A percentile compares a stretch with the other conserved stretches of the same genome.
phyloP scores from a whole-genome alignment of 2,113 vertebrate species.

The Peromyscus californicus region DNA sequence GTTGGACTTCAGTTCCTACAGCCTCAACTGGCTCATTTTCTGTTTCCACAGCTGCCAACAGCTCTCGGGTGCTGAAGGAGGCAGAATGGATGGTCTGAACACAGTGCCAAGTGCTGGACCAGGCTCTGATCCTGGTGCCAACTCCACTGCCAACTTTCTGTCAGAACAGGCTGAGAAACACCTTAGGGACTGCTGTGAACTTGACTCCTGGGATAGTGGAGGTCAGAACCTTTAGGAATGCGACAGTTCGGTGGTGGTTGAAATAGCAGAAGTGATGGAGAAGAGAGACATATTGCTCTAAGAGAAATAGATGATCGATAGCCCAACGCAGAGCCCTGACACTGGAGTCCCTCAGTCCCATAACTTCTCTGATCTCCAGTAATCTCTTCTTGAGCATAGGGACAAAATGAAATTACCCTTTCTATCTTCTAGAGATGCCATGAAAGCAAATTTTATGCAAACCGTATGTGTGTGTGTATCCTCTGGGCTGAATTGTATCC shows the following conservation, averaged over 20 bases:
- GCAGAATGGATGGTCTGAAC: neutral
- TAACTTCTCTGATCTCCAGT: neutral
- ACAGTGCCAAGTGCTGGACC: neutral
- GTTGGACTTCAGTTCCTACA: neutral
- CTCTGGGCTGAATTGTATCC: neutral
- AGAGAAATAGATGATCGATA: neutral
- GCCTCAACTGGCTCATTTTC: neutral
- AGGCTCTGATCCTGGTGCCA: constrained; percentile 11
- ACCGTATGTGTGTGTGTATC: neutral
- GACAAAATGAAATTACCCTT: neutral
- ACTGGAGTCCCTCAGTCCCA: neutral
- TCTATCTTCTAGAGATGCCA: neutral
- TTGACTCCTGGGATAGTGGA: constrained; percentile 26
- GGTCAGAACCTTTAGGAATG: constrained; percentile 38
- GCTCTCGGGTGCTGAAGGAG: constrained; percentile 47
- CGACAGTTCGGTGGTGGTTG: neutral
- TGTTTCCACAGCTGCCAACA: constrained; percentile 52
- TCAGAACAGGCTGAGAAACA: constrained; percentile 54
- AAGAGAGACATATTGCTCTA: neutral
- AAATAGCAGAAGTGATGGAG: constrained; percentile 29
- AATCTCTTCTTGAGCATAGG: neutral
- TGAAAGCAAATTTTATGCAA: neutral
- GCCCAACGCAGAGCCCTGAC: neutral
- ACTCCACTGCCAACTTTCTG: constrained; percentile 54
- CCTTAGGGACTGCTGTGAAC: neutral